Evolutionary conservation across 2,113 vertebrate species (phyloP).

Genomic region (Syrmaticus mikado): DNA sequence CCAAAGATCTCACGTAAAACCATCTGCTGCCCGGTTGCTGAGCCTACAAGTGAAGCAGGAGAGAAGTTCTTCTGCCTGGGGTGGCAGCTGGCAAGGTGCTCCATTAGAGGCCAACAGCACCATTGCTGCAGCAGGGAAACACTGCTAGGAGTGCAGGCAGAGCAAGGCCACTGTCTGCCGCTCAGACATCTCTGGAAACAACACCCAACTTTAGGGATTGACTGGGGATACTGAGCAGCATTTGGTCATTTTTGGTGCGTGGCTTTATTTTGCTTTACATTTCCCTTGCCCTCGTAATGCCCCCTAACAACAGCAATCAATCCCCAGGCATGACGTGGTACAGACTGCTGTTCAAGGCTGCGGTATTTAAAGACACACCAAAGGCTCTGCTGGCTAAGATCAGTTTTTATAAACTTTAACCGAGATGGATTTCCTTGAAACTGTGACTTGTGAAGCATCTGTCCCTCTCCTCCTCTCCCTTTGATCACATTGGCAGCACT

Average conservation of each 20-base stretch:
- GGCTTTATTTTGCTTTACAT: background rate
- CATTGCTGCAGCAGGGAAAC: background rate
- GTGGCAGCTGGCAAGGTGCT: background rate
- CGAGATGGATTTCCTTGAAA: background rate
- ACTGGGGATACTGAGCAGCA: background rate
- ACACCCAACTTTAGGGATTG: background rate
- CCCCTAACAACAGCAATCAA: background rate
- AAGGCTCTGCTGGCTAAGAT: background rate
- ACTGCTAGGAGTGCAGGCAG: background rate
- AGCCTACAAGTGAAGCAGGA: background rate
- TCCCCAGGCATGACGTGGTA: background rate
- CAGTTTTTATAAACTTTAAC: background rate
- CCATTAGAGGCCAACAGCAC: background rate
- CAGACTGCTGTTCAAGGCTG: background rate
- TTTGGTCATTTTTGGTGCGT: background rate
- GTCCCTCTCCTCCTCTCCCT: slow-evolving; percentile 18
- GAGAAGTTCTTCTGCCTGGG: background rate
- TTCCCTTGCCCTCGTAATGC: background rate
- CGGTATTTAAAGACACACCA: background rate
- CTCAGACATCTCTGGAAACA: background rate
- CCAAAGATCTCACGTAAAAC: background rate
- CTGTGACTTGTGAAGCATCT: background rate
- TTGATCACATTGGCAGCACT: background rate
- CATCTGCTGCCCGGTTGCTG: background rate
- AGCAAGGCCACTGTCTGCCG: background rate